Evolutionary conservation across 2,888 invertebrate species (phyloP), one percentile per base, ranked within the genome.

Genomic region (Caenorhabditis sp.): DNA sequence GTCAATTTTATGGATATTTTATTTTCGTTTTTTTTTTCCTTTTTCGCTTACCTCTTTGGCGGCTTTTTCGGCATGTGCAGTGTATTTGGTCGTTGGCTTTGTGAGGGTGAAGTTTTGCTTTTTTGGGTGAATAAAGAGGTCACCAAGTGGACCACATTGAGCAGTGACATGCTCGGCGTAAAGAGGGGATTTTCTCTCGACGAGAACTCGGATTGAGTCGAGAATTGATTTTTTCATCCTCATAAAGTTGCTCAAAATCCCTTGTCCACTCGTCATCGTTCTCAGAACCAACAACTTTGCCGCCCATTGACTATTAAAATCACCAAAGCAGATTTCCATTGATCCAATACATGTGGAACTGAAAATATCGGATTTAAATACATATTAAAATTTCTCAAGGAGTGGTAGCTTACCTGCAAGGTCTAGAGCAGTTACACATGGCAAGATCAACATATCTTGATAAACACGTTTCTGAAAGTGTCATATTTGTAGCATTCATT

Each of bases 311-410:
- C 68, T 58, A 10, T 62, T 65, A 21, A 38, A 73, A 17, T 65
- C 61, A 2, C 65, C 68, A n/a, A 68, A 73, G 31, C 73, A 73
- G n/a, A 43, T 61, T n/a, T 70, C 66, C 69, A 70, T 61, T 0
- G 67, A 54, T 5, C 31, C 43, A 3, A 59, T 3, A 25, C 68
- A 69, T 1, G 66, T 56, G 1, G 63, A 56, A 8, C 69, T 73
- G 54, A 36, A n/a, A 14, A 20, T 27, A 27, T 58, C 36, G 31
- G 26, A n/a, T 36, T 17, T 58, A 8, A 57, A 49, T 20, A 25
- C 8, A 17, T 0, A 20, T 8, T 27, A 21, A 36, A 36, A 36
- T 36, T 12, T 27, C n/a, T 1, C 14, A 25, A 31, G 27, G n/a
- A 31, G 31, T 31, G 5, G 31, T 31, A 10, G 31, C 64, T 59